These are phyloP conservation scores for Rhynchophorus ferrugineus DNA, from an alignment of 1,140 invertebrate species.

Conservation along the genomic window DNA sequence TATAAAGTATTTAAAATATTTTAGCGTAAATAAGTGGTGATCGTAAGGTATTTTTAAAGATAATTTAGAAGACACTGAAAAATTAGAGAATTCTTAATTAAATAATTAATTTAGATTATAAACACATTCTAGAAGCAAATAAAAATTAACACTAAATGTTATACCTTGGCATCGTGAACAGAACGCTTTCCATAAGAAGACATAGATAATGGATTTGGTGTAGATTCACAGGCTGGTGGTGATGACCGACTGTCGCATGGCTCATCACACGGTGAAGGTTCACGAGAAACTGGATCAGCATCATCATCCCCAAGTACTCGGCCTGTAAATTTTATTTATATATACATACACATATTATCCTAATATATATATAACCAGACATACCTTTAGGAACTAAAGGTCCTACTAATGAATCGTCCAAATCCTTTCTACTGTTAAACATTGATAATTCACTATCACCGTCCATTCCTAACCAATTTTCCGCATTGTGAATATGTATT, in stretches of 20 bases:
- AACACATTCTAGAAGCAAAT: no score
- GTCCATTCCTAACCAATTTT: constrained; percentile 89
- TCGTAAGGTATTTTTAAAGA: no score
- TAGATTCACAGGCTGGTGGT: constrained; percentile 26
- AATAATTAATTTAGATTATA: no score
- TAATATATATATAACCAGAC: not conserved
- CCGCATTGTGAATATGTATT: constrained; percentile 85
- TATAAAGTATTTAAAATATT: no score
- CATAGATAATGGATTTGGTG: constrained; percentile 27
- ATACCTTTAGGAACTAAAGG: constrained; percentile 36
- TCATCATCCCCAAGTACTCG: constrained; percentile 46
- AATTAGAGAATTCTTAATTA: no score
- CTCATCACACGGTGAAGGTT: constrained; percentile 56
- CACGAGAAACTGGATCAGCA: constrained; percentile 51
- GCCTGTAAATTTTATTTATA: constrained; percentile 22
- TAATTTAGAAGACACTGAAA: no score
- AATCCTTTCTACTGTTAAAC: constrained; percentile 61
- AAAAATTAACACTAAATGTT: no score
- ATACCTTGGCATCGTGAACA: constrained; percentile 38
- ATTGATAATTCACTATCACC: constrained; percentile 74
- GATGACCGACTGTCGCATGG: constrained; percentile 34
- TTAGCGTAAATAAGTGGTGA: no score
- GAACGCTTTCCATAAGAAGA: constrained; percentile 23
- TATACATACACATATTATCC: constrained; percentile 1
- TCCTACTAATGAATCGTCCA: constrained; percentile 49